Base-by-base conservation (phyloP, 2,797 vertebrate species). In the Sebastes kiyomatsui region DNA sequence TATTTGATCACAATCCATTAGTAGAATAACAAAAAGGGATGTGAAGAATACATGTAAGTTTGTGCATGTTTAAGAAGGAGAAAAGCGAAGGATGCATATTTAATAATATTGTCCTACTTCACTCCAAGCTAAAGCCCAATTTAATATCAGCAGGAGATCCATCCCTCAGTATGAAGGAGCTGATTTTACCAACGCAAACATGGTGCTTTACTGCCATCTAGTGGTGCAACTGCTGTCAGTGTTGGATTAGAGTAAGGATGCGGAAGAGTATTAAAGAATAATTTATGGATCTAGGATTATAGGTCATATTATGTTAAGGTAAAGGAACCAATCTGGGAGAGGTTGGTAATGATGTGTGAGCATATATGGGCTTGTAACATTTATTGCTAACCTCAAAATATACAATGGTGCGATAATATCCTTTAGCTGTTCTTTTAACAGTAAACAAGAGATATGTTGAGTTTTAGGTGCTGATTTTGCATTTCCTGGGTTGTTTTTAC, bases 181-280 rank as follows among this genome's bases (percentile, higher is more conserved):
- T 54, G 10, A 16, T 2, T 2, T 22, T 3, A 9, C 16, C 20
- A 32, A n/a, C 9, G 46, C 23, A 68, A 65, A 66, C 38, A 20
- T 46, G 62, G 33, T 20, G n/a, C 55, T 76, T 32, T 73, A 70
- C 76, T 85, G 62, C 84, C 90, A 87, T 83, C 94, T 90, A 81
- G 85, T 88, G 94, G 83, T 67, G 8, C 0, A 35, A 38, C 10
- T 61, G 52, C 4, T 1, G 18, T 56, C 52, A 35, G 4, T 0
- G 38, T 28, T 12, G 4, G 2, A 23, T n/a, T 1, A 77, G 3
- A 11, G 2, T 6, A 22, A 32, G 52, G n/a, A 13, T 6, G 10
- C 28, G n/a, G 27, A 12, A 35, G 10, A 10, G n/a, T 10, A 35
- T 67, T 12, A 32, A 46, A 27, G 11, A 46, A 65, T 2, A 4